Evolutionary conservation across 2,113 vertebrate species (phyloP).

Genomic region (Fregata magnificens): DNA sequence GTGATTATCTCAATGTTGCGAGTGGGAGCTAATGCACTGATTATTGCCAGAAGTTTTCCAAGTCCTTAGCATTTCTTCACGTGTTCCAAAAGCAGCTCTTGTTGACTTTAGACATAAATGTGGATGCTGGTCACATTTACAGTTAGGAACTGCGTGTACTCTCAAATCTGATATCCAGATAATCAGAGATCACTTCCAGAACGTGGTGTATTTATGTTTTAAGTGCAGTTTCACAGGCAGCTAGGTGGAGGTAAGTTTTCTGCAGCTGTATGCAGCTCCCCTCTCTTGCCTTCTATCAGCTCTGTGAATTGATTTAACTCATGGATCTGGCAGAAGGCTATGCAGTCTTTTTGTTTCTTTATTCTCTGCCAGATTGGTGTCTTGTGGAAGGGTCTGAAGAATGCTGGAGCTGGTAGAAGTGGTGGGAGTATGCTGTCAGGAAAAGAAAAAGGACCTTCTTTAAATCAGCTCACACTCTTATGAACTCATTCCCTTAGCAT

Average conservation of each 20-base stretch:
- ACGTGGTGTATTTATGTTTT: neutral
- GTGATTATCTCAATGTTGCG: neutral
- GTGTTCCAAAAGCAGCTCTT: neutral
- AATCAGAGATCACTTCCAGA: neutral
- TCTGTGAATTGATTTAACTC: neutral
- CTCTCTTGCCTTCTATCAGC: neutral
- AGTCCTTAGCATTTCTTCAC: neutral
- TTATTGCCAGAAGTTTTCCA: neutral
- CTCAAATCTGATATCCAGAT: neutral
- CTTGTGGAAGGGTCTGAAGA: neutral
- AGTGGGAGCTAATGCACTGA: neutral
- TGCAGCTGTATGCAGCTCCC: neutral
- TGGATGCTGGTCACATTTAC: neutral
- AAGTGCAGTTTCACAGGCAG: neutral
- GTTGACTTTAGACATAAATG: neutral
- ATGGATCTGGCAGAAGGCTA: neutral
- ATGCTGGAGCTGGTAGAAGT: neutral
- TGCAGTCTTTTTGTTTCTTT: neutral
- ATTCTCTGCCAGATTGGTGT: neutral
- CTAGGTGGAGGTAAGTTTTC: neutral
- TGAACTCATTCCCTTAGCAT: neutral
- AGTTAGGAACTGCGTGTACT: neutral
- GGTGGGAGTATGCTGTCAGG: neutral
- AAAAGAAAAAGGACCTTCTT: neutral
- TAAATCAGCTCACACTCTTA: neutral